phyloP scores from a whole-genome alignment of 2,797 vertebrate species.

The Ciconia nigra region DNA sequence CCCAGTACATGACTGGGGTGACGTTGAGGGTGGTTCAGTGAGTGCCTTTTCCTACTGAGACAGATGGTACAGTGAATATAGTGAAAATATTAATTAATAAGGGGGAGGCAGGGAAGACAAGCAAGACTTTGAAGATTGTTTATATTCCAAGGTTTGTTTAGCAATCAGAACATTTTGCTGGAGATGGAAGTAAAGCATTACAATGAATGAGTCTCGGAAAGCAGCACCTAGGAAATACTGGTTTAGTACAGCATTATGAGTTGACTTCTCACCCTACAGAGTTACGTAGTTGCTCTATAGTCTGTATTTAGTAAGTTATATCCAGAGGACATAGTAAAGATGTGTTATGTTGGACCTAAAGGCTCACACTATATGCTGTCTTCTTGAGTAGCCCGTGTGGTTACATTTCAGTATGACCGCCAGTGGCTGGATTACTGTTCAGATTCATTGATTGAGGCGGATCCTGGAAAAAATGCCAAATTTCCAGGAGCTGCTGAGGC shows the following conservation, averaged over 20 bases:
- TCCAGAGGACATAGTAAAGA: accelerated
- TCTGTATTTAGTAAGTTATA: neutral
- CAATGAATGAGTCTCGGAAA: neutral
- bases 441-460: neutral
- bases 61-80: neutral
- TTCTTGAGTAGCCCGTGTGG: accelerated
- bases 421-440: neutral
- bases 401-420: neutral
- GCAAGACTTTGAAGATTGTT: neutral
- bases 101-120: neutral
- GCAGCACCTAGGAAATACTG: neutral
- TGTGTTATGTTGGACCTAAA: neutral
- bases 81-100: neutral
- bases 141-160: neutral
- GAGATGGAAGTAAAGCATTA: neutral
- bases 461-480: neutral
- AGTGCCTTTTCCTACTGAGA: neutral
- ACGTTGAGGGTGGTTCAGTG: neutral
- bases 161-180: neutral
- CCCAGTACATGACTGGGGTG: neutral
- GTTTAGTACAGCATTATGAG: neutral
- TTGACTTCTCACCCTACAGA: neutral
- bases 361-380: neutral
- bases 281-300: neutral
- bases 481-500: neutral